These are phyloP conservation scores for Thereva unica DNA, from an alignment of 2,888 invertebrate genomes.

Conservation along the genomic window DNA sequence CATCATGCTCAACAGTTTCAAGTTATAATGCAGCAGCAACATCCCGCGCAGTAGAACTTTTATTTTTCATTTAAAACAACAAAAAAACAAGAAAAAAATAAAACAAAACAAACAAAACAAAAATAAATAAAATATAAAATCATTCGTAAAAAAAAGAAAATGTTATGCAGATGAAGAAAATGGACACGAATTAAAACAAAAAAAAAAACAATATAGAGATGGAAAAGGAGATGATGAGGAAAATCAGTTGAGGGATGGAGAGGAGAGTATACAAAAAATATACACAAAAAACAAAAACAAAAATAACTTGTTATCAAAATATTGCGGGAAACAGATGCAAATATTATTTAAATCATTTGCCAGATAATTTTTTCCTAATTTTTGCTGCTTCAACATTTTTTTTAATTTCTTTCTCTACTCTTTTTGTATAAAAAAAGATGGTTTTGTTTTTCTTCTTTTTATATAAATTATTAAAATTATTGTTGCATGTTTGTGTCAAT, in stretches of 20 bases:
- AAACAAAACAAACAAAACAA: background rate
- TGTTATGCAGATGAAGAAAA: conserved; percentile 1
- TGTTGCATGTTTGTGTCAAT: conserved; percentile 6
- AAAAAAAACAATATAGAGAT: background rate
- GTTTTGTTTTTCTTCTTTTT: background rate
- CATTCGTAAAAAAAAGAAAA: conserved; percentile 5
- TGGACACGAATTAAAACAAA: conserved; percentile 1
- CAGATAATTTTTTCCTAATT: conserved; percentile 15
- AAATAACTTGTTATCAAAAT: no score
- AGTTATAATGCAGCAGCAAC: conserved; percentile 56
- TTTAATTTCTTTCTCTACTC: no score
- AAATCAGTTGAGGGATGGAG: conserved; percentile 8
- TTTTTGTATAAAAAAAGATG: conserved; percentile 1
- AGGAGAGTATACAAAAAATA: no score
- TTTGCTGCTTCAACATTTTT: conserved; percentile 2
- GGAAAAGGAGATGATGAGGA: conserved; percentile 3
- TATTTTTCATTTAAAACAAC: conserved; percentile 21
- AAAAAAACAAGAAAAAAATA: no score
- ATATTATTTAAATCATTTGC: conserved; percentile 31
- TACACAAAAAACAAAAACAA: no score
- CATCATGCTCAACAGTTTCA: conserved; percentile 56
- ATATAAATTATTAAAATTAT: background rate
- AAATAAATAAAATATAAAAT: background rate
- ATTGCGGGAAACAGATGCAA: background rate
- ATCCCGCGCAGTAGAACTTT: conserved; percentile 46